phyloP scores from a whole-genome alignment of 2,797 vertebrate genomes.

The Bufotes viridis region DNA sequence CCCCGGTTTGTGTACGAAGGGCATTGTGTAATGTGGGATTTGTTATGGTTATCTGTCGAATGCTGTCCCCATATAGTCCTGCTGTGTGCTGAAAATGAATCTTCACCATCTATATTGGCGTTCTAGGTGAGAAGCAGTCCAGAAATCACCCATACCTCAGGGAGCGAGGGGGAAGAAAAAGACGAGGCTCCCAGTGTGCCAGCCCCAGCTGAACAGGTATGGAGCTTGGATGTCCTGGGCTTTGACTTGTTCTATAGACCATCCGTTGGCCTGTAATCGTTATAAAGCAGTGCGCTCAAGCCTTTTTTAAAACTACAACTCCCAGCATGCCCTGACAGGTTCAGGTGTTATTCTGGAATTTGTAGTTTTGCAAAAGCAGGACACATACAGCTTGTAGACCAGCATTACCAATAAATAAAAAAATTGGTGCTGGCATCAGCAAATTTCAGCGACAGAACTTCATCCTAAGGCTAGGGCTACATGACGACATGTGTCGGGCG shows the following conservation, averaged over 20 bases:
- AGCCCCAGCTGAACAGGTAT: conserved; percentile 69
- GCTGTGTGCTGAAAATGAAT: background rate
- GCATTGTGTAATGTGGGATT: background rate
- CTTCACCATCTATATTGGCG: background rate
- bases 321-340: too few relatives aligned
- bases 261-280: background rate
- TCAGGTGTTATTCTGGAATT: background rate
- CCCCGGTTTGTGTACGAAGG: conserved; percentile 73
- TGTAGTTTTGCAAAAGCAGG: background rate
- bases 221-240: background rate
- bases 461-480: background rate
- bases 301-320: too few relatives aligned
- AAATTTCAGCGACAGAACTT: background rate
- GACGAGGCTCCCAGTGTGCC: conserved; percentile 69
- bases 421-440: background rate
- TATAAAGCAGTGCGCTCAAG: background rate
- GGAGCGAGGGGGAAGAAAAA: conserved; percentile 72
- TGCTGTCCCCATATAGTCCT: background rate
- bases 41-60: too few relatives aligned
- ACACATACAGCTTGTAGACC: background rate
- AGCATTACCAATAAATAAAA: background rate
- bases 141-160: conserved; percentile 69
- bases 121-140: conserved; percentile 75
- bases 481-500: too few relatives aligned
- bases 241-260: background rate